A percentile compares a stretch with the other conserved stretches of the same genome.
phyloP scores from a whole-genome alignment of 2,888 invertebrate genomes.

The Graphium colonna region DNA sequence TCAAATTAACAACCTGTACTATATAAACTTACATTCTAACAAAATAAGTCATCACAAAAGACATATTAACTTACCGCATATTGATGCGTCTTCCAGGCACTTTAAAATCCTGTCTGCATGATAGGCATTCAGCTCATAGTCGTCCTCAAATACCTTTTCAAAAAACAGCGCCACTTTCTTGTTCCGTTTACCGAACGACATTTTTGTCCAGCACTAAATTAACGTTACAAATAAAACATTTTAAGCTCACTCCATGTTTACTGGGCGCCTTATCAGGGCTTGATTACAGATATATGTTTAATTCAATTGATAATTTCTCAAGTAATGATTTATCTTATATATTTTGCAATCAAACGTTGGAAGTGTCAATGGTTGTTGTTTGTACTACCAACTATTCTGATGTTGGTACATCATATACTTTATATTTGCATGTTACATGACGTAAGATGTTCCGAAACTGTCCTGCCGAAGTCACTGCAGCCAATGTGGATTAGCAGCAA shows the following conservation, averaged over 20 bases:
- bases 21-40: no score
- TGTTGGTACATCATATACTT: background rate
- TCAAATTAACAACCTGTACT: no score
- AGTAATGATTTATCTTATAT: background rate
- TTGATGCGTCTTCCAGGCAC: constrained; percentile 32
- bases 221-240: background rate
- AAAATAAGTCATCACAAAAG: background rate
- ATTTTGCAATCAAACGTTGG: background rate
- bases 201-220: constrained; percentile 17
- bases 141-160: constrained; percentile 35
- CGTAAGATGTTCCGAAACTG: background rate
- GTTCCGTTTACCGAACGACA: constrained; percentile 40
- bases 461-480: no score
- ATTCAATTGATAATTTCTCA: constrained; percentile 10
- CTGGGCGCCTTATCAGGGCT: constrained; percentile 1
- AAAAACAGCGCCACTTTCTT: constrained; percentile 40
- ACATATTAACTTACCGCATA: constrained; percentile 6
- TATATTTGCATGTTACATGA: background rate
- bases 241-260: constrained; percentile 4
- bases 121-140: constrained; percentile 35
- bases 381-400: background rate
- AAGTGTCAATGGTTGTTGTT: background rate
- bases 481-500: no score
- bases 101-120: constrained; percentile 37
- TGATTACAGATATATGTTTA: constrained; percentile 8